Evolutionary conservation across 2,797 vertebrate species (phyloP).

Genomic region (Gadopsis marmoratus): DNA sequence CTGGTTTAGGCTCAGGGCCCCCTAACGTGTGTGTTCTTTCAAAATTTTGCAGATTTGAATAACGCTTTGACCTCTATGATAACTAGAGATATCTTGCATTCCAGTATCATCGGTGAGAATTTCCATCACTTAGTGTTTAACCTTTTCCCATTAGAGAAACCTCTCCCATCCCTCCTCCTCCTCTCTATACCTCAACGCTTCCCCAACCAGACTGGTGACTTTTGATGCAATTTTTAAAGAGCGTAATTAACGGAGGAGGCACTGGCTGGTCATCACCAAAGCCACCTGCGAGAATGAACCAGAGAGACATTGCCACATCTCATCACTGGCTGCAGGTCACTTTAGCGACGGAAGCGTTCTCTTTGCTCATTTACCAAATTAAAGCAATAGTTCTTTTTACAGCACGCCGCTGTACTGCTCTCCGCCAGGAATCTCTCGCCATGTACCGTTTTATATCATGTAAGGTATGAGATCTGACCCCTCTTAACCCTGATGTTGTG

Average conservation of each 20-base stretch:
- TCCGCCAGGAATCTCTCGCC: conserved; percentile 19
- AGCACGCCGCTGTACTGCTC: conserved; percentile 37
- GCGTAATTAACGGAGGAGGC: conserved; percentile 36
- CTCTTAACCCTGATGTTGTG: conserved; percentile 36
- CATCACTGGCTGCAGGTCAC: conserved; percentile 36
- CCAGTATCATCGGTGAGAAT: conserved; percentile 48
- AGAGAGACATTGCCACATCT: conserved; percentile 27
- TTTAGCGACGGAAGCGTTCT: conserved; percentile 12
- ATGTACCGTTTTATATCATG: conserved; percentile 35
- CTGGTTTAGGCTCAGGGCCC: background rate
- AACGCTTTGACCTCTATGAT: conserved; percentile 30
- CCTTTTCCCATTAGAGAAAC: background rate
- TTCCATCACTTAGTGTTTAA: conserved; percentile 12
- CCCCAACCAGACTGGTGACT: conserved; percentile 51
- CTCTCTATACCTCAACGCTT: conserved; percentile 70
- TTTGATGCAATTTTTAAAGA: conserved; percentile 45
- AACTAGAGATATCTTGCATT: conserved; percentile 62
- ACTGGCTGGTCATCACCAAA: conserved; percentile 67
- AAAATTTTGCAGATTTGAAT: conserved; percentile 21
- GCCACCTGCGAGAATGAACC: conserved; percentile 60
- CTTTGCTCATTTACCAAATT: conserved; percentile 73
- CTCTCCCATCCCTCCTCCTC: conserved; percentile 15
- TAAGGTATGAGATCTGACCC: conserved; percentile 40
- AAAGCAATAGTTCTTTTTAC: conserved; percentile 81
- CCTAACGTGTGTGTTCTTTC: background rate